Conservation (phyloP, 1,140 invertebrate species). For the Drosophila chauvacae region DNA sequence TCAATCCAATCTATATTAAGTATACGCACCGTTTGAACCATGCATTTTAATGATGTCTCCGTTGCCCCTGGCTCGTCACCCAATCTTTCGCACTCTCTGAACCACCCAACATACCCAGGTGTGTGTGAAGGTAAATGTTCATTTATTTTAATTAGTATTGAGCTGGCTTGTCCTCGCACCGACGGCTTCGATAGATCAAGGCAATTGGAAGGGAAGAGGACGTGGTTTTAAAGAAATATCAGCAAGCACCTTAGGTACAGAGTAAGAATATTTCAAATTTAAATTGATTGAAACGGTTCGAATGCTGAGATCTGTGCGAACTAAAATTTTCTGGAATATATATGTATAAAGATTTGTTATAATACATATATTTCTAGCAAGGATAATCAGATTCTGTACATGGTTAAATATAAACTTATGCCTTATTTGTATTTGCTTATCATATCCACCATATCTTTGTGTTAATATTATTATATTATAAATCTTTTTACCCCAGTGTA, state of each 20-base stretch:
- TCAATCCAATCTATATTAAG: slow-evolving; percentile 75
- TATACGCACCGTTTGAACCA: slow-evolving; percentile 79
- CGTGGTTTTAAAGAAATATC: slow-evolving; percentile 20
- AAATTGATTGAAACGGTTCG: neutral
- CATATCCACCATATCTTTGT: too few species aligned
- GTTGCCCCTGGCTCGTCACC: slow-evolving; percentile 49
- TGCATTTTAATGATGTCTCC: slow-evolving; percentile 79
- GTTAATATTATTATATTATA: too few species aligned
- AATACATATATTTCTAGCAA: too few species aligned
- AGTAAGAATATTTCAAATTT: slow-evolving; percentile 1
- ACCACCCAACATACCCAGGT: slow-evolving; percentile 5
- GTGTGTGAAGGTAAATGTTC: slow-evolving; percentile 61
- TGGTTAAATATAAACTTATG: too few species aligned
- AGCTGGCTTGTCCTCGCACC: slow-evolving; percentile 40
- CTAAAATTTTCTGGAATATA: too few species aligned
- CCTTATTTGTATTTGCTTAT: too few species aligned
- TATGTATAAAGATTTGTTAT: too few species aligned
- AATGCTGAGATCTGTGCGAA: neutral
- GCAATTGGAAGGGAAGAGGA: slow-evolving; percentile 1
- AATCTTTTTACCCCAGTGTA: neutral
- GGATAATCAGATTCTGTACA: too few species aligned
- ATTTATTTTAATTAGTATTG: slow-evolving; percentile 82
- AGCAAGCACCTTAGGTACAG: slow-evolving; percentile 30
- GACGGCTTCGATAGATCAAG: slow-evolving; percentile 41
- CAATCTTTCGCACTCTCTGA: slow-evolving; percentile 29